Base-by-base conservation (phyloP, 2,113 vertebrate genomes). In the Gymnogyps californianus region DNA sequence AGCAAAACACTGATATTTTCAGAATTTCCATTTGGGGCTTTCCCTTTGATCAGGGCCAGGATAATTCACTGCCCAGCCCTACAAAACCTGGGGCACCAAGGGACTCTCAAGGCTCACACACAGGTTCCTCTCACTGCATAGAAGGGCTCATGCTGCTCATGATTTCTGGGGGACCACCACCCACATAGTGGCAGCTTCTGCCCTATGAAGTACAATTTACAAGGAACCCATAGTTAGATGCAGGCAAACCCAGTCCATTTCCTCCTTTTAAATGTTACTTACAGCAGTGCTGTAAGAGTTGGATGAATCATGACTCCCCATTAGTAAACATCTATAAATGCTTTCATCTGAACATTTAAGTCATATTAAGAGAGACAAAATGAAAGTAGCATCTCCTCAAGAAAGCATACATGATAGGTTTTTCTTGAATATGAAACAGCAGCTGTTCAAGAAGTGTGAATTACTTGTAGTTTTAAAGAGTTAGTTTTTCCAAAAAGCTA, bases 121-220 rank as follows among this genome's bases (percentile, higher is more conserved):
- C 1, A 1, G 21, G 18, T 24, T 58, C 17, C 20, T 78, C 32
- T 79, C 36, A 32, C 11, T 58, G 22, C 0, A 0, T 36, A 7
- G 28, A 64, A 57, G 16, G n/a, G 29, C 25, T 36, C 47, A 42
- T 5, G 32, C 15, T 9, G 11, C 10, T 82, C n/a, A 11, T 28
- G 16, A 52, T 8, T 58, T 38, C 32, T 18, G 52, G 24, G 32
- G 9, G 16, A 77, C 34, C 19, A 64, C 11, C 10, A 18, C 9
- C 4, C 19, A 46, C 2, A 2, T 9, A 57, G 10, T 51, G 28
- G 11, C 32, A 71, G 24, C 32, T 44, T 70, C 44, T 65, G 34
- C 24, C 25, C 14, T 52, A 6, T 7, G 11, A 65, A 10, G 6
- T 58, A 22, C 25, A 16, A 12, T 44, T 44, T 78, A 19, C 11